A percentile compares a stretch with the other conserved stretches of the same genome.
Evolutionary conservation across 2,888 invertebrate genomes (phyloP).

Genomic region (Acronicta leporina): DNA sequence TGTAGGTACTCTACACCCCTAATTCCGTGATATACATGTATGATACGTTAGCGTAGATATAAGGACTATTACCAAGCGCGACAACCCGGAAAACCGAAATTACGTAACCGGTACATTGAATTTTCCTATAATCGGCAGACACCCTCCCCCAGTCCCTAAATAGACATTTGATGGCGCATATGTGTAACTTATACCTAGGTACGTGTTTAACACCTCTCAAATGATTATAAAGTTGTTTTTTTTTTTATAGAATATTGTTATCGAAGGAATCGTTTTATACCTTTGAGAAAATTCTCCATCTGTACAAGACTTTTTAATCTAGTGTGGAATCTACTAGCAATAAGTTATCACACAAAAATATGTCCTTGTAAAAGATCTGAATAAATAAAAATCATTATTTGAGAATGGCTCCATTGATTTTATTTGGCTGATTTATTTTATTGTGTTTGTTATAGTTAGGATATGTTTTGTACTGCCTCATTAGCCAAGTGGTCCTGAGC

Average conservation of each 20-base stretch:
- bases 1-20: slow-evolving; percentile 9
- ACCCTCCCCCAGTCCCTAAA: slow-evolving; percentile 24
- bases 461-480: no score
- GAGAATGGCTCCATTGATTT: no score
- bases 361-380: no score
- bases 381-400: no score
- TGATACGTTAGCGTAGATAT: slow-evolving; percentile 41
- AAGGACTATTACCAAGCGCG: slow-evolving; percentile 77
- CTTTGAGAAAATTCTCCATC: neutral
- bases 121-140: slow-evolving; percentile 78
- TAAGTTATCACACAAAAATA: no score
- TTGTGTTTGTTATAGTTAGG: no score
- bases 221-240: slow-evolving; percentile 14
- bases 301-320: no score
- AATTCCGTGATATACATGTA: slow-evolving; percentile 26
- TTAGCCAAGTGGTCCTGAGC: no score
- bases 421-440: no score
- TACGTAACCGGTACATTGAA: slow-evolving; percentile 84
- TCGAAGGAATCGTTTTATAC: slow-evolving; percentile 8
- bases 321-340: no score
- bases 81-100: slow-evolving; percentile 86
- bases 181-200: slow-evolving; percentile 35
- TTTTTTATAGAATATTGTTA: neutral
- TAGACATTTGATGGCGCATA: slow-evolving; percentile 37
- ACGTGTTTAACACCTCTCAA: slow-evolving; percentile 22